Percentiles rank a stretch among this genome's conserved stretches.
Conservation (phyloP, 2,888 invertebrate genomes). For the Amphipyra berbera region DNA sequence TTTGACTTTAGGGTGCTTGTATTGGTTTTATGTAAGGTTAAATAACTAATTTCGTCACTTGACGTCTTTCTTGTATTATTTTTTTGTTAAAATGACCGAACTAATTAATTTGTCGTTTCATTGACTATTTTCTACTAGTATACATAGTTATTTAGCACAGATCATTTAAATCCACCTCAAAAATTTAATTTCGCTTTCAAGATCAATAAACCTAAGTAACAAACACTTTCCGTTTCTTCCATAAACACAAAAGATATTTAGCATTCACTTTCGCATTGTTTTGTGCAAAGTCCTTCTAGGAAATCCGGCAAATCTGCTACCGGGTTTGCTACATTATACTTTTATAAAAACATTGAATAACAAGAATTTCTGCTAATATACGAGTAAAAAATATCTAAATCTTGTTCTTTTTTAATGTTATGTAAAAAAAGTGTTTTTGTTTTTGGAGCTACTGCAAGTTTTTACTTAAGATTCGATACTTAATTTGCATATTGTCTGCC, state of each 20-base stretch:
- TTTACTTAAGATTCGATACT: constrained; percentile 2
- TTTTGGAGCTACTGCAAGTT: constrained; percentile 26
- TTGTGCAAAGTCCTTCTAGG: constrained; percentile 82
- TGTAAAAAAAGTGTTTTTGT: constrained; percentile 38
- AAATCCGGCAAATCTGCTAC: constrained; percentile 73
- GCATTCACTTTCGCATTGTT: constrained; percentile 65
- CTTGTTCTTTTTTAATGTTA: constrained; percentile 49
- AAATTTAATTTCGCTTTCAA: neutral
- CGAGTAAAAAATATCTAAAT: constrained; percentile 50
- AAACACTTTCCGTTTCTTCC: constrained; percentile 62
- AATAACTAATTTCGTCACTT: neutral
- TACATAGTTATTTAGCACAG: too few relatives aligned
- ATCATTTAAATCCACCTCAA: too few relatives aligned
- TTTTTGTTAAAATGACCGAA: neutral
- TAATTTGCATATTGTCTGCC: constrained; percentile 18
- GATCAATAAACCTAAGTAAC: constrained; percentile 28
- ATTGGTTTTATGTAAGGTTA: constrained; percentile 1
- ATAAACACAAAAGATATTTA: constrained; percentile 58
- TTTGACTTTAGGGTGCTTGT: constrained; percentile 22
- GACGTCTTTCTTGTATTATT: neutral
- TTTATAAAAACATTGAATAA: constrained; percentile 45
- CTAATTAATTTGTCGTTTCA: too few relatives aligned
- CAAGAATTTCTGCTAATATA: constrained; percentile 32
- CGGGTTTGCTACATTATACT: constrained; percentile 51
- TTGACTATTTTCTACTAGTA: too few relatives aligned